phyloP scores from a whole-genome alignment of 2,797 vertebrate genomes.

The Cryptoprocta ferox region DNA sequence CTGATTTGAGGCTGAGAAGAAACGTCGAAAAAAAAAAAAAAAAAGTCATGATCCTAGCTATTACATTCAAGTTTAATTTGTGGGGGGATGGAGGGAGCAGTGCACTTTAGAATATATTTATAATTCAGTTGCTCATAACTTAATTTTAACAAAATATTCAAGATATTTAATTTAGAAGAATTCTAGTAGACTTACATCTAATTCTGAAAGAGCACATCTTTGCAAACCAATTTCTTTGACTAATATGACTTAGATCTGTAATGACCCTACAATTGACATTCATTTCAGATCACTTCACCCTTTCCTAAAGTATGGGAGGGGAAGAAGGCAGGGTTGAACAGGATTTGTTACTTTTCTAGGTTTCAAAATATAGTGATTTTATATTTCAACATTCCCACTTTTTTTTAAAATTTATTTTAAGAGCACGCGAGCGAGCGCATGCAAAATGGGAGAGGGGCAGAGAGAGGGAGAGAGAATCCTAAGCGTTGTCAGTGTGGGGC shows the following conservation, averaged over 20 bases:
- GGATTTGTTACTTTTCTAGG: background rate
- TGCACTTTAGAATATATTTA: background rate
- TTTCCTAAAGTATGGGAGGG: background rate
- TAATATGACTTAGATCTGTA: background rate
- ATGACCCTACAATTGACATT: background rate
- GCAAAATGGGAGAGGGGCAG: no score
- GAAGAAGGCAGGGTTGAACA: no score
- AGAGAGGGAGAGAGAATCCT: no score
- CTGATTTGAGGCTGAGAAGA: background rate
- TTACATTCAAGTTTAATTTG: background rate
- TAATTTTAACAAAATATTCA: background rate
- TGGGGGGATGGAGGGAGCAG: accelerated
- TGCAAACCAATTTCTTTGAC: background rate
- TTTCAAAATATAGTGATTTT: background rate
- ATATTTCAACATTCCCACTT: background rate
- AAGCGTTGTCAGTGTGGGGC: no score
- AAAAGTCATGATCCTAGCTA: background rate
- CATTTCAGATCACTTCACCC: background rate
- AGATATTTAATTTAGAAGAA: background rate
- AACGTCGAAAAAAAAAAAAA: background rate
- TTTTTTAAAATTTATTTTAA: no score
- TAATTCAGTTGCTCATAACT: background rate
- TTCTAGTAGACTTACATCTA: background rate
- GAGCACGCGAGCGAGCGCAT: no score
- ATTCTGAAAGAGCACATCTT: background rate